Conservation (phyloP, 2,113 vertebrate genomes). For the Corynorhinus townsendii region DNA sequence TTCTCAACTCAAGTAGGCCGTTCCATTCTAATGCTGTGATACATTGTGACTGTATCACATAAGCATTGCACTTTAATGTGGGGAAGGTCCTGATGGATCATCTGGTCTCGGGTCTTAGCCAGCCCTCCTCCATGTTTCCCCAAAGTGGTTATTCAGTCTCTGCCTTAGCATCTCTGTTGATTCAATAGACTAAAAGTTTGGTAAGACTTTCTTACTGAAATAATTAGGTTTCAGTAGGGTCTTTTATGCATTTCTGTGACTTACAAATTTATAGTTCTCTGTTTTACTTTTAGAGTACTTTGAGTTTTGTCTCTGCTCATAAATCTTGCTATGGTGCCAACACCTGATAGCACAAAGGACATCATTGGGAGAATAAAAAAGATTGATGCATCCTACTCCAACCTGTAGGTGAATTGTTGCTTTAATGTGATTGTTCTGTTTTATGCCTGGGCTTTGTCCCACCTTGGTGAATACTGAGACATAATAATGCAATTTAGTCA, state of each 20-base stretch:
- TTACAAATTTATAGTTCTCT: not conserved
- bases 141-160: not conserved
- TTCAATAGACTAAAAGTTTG: not conserved
- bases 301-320: conserved; percentile 26
- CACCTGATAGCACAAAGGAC: conserved; percentile 40
- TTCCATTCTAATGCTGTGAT: not conserved
- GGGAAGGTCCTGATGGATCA: not conserved
- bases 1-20: not conserved
- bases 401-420: conserved; percentile 36
- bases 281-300: conserved; percentile 19
- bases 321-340: conserved; percentile 38
- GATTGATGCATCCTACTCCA: conserved; percentile 32
- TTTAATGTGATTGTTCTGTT: conserved; percentile 51
- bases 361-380: conserved; percentile 48
- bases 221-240: not conserved
- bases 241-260: not conserved
- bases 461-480: conserved; percentile 42
- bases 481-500: conserved; percentile 50
- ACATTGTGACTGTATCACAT: not conserved
- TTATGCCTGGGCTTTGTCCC: conserved; percentile 40
- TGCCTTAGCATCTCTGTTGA: not conserved
- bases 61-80: not conserved
- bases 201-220: not conserved
- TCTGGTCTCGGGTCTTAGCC: not conserved
- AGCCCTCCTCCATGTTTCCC: not conserved